Conservation (phyloP, 53 echinoderm and acorn worm genomes). For the Echinarachnius parma region DNA sequence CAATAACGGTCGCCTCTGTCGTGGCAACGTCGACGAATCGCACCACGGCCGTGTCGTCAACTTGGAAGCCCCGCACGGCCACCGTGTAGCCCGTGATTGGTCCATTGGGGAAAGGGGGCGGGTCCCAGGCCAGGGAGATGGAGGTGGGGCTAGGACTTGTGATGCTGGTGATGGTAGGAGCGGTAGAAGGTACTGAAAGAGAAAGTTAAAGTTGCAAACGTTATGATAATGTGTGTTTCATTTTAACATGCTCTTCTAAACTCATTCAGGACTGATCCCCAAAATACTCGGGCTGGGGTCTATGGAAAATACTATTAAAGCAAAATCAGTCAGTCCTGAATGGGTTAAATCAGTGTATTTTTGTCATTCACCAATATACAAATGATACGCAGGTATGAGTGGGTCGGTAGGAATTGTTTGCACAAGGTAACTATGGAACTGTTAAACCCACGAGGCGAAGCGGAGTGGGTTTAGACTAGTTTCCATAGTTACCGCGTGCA, state of each 20-base stretch:
- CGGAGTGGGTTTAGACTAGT: no score
- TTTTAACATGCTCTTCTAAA: background rate
- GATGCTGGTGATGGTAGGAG: conserved; percentile 72
- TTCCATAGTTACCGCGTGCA: no score
- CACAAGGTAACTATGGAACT: no score
- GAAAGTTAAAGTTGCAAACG: conserved; percentile 4
- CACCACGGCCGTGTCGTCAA: background rate
- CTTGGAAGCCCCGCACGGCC: conserved; percentile 17
- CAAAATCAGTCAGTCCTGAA: no score
- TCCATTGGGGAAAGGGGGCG: conserved; percentile 72
- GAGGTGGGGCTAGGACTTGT: conserved; percentile 66
- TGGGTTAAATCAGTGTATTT: no score
- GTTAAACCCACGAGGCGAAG: no score
- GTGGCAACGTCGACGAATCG: background rate
- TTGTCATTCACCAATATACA: no score
- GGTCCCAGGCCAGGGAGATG: conserved; percentile 68
- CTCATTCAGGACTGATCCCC: no score
- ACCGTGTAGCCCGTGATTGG: conserved; percentile 56
- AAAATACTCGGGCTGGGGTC: no score
- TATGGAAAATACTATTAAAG: no score
- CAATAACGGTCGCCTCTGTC: conserved; percentile 10
- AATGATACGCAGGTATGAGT: no score
- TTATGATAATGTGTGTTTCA: background rate
- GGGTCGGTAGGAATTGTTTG: no score
- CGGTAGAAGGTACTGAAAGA: conserved; percentile 60